Evolutionary conservation across 2,888 invertebrate species (phyloP).

Genomic region (Cephus pygmeus): DNA sequence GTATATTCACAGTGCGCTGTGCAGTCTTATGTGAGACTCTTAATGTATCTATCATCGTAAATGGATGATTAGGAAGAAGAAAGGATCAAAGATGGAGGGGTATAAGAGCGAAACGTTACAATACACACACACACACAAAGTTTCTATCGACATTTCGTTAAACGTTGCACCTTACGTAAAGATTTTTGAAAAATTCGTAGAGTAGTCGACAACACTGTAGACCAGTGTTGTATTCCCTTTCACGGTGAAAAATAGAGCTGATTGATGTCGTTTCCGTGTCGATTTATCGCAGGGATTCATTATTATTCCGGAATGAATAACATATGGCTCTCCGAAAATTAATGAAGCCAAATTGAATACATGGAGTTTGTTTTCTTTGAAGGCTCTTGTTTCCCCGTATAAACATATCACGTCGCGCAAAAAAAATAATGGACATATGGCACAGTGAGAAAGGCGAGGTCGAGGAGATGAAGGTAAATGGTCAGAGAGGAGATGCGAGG

Average conservation of each 20-base stretch:
- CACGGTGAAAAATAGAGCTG: neutral
- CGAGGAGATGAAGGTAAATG: neutral
- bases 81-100: too few relatives aligned
- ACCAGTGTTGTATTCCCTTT: neutral
- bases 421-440: neutral
- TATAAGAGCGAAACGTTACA: too few relatives aligned
- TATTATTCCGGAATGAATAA: neutral
- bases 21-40: too few relatives aligned
- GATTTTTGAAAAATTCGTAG: conserved; percentile 31
- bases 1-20: too few relatives aligned
- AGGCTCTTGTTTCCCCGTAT: neutral
- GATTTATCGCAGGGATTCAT: neutral
- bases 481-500: neutral
- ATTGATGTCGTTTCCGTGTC: neutral
- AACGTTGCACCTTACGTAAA: conserved; percentile 38
- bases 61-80: too few relatives aligned
- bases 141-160: conserved; percentile 47
- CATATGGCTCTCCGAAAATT: neutral
- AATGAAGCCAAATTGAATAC: neutral
- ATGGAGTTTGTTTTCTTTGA: neutral
- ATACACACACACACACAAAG: conserved; percentile 31
- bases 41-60: too few relatives aligned
- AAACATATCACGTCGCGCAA: neutral
- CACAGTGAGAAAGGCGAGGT: neutral
- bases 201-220: neutral